Evolutionary conservation across 2,797 vertebrate genomes (phyloP), one percentile per base, ranked within the genome.

Genomic region (Chaetophractus vellerosus): DNA sequence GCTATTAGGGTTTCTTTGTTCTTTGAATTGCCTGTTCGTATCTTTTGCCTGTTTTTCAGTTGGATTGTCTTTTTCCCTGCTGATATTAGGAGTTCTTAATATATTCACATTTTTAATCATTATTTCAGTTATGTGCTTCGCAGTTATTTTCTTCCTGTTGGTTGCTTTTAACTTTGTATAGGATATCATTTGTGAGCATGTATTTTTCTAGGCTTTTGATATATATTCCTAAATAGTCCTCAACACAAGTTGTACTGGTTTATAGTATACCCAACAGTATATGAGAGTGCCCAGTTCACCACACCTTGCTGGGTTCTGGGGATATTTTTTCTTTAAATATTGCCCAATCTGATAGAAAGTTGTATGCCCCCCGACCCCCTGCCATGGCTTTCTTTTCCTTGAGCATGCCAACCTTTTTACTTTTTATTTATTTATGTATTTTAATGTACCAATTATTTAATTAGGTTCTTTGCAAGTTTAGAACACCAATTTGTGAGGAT

Each of bases 61-160:
- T 90, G 61, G 16, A 15, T 63, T 69, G 10, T 78, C 45, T 71
- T 63, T 81, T 81, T 82, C 45, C 36, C 11, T 84, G 6, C 48
- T 94, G 19, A 57, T 75, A 88, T 83, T 88, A 10, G 2, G 36
- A 83, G 28, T 66, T 86, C 21, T 90, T 90, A 36, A 28, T 45
- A 41, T 63, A 61, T 31, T 88, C 45, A 72, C 11, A 41, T 68
- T 68, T 86, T 87, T 80, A 93, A 85, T 88, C 38, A 36, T 85
- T 66, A 45, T 85, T n/a, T 84, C 36, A 33, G 18, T 38, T 57
- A 76, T 33, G 21, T 69, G 24, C 68, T 87, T 82, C 45, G 50
- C 33, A 87, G 26, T 93, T 64, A 64, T 50, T 83, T 96, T 88
- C 50, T 79, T 71, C 48, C 50, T 72, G 38, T 50, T 71, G 74